Conservation (phyloP, 2,888 invertebrate species). For the Plagiodera versicolora region DNA sequence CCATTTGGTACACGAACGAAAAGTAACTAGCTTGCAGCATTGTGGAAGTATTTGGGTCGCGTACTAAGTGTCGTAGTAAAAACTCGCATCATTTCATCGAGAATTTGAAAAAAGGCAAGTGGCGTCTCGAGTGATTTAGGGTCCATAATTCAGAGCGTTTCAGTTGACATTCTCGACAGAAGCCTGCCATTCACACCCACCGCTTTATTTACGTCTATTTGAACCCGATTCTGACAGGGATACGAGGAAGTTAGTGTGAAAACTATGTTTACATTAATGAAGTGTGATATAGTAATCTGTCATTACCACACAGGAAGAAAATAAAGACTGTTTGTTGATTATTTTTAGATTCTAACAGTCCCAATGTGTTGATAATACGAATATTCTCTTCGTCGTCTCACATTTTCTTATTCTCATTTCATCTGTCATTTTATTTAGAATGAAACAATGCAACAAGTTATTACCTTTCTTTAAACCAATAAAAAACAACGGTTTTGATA, state of each 20-base stretch:
- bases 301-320: no score
- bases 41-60: constrained; percentile 23
- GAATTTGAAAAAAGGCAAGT: constrained; percentile 19
- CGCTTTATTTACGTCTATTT: constrained; percentile 13
- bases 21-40: constrained; percentile 16
- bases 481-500: no score
- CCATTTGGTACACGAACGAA: neutral
- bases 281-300: neutral
- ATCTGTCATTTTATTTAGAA: no score
- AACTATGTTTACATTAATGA: constrained; percentile 12
- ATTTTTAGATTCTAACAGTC: no score
- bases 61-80: constrained; percentile 20
- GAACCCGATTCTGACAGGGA: neutral
- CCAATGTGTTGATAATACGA: no score
- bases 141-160: constrained; percentile 22
- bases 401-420: no score
- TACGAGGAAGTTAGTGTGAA: constrained; percentile 4
- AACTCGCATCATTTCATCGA: constrained; percentile 11
- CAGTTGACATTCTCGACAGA: constrained; percentile 11
- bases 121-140: constrained; percentile 22
- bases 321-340: no score
- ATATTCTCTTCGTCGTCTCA: no score
- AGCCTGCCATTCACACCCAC: constrained; percentile 16
- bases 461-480: no score
- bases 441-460: no score